Evolutionary conservation across 2,888 invertebrate species (phyloP), one percentile per base, ranked within the genome.

Genomic region (Chromoteleia sp.): DNA sequence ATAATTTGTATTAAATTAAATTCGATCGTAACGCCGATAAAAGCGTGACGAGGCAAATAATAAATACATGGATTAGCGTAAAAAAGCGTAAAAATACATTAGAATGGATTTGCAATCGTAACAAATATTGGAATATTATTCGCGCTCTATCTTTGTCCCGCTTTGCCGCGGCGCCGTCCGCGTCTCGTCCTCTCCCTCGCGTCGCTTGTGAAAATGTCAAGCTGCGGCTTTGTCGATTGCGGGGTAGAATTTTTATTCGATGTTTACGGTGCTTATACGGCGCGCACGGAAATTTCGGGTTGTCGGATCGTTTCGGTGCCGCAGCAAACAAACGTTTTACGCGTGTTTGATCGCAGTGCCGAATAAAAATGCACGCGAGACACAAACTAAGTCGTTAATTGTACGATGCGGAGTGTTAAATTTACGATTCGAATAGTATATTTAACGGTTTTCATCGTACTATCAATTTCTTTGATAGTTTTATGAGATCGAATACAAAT

Each of bases 301-400:
- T 67, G 81, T 59, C 50, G 68, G 61, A 68, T 77, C 73, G 81
- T 77, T 77, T 77, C 58, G 74, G 70, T 59, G 65, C 63, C 30
- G 68, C 76, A 21, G 67, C 59, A 77, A 73, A 73, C 74, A 81
- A 81, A 77, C 75, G 77, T 78, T 82, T 81, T 74, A 74, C 77
- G 77, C 74, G 43, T 74, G 70, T 78, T 82, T 78, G 67, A 74
- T 78, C 78, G 78, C 61, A 33, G 45, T 30, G 29, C 43, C 33
- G 45, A 78, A 78, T 65, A 70, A 82, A 74, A 78, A 65, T 43
- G 43, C 36, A 43, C 61, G 59, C 19, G n/a, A 21, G 15, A 54
- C 21, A 19, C 63, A 61, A 56, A 41, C 19, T 12, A 30, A 43
- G 12, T 52, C 63, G 39, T 74, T 74, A 63, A 74, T 45, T 56